Evolutionary conservation across 2,797 vertebrate genomes (phyloP).

Genomic region (Sebastiscus albofasciatus): DNA sequence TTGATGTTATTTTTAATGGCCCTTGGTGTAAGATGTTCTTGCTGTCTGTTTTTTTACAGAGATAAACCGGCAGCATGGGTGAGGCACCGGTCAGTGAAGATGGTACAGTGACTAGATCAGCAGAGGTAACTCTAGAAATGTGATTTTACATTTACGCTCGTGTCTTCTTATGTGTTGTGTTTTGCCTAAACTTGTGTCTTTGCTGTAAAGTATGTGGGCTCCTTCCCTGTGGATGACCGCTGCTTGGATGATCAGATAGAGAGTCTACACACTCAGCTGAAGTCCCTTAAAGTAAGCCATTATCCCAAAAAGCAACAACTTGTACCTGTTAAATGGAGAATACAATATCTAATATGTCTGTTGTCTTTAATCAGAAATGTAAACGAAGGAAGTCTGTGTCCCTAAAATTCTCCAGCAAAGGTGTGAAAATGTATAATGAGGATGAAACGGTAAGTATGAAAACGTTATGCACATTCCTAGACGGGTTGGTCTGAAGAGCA

Average conservation of each 20-base stretch:
- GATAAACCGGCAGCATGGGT: slow-evolving; percentile 66
- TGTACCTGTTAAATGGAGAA: rapidly evolving
- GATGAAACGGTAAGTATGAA: slow-evolving; percentile 86
- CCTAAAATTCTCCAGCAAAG: slow-evolving; percentile 92
- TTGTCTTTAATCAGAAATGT: slow-evolving; percentile 78
- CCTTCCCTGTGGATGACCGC: slow-evolving; percentile 89
- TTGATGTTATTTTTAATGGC: neutral
- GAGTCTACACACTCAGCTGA: slow-evolving; percentile 86
- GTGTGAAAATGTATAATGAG: slow-evolving; percentile 91
- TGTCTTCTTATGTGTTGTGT: neutral
- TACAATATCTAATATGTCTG: rapidly evolving
- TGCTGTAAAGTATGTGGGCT: slow-evolving; percentile 90
- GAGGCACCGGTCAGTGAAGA: slow-evolving; percentile 71
- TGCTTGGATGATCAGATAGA: slow-evolving; percentile 87
- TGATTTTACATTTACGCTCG: neutral
- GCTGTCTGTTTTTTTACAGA: neutral
- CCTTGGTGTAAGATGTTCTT: neutral
- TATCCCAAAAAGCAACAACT: neutral
- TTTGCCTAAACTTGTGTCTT: neutral
- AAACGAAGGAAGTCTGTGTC: slow-evolving; percentile 83
- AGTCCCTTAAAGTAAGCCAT: slow-evolving; percentile 82
- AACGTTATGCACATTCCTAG: too few relatives aligned
- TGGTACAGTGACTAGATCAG: slow-evolving; percentile 78
- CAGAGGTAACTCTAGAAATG: slow-evolving; percentile 74
- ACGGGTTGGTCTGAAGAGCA: neutral